Evolutionary conservation across 2,797 vertebrate species (phyloP), one percentile per base, ranked within the genome.

Genomic region (Uromys caudimaculatus): DNA sequence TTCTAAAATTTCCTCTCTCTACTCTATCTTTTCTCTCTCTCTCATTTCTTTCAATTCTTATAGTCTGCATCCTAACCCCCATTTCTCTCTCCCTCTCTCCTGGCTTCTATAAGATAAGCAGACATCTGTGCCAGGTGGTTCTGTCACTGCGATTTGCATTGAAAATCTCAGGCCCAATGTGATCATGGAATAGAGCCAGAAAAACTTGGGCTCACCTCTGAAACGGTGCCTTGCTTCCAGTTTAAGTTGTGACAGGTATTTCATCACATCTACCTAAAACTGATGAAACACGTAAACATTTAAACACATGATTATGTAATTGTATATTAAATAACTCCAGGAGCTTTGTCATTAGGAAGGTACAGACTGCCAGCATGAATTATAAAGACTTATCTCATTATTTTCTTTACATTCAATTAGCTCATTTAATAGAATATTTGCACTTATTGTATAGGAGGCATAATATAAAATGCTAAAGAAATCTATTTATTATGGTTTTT

Each of bases 1-100:
- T n/a, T 47, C 32, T 1, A 3, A 13, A 11, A 35, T 38, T 1
- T 4, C 6, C 14, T 2, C 29, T 27, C 12, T 52, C 19, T 62
- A 23, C 16, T 60, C 19, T 50, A 0, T 19, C 29, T 13, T 62
- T 41, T n/a, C n/a, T 67, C 19, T 67, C 3, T 47, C 56, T 62
- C 78, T 14, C 2, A 9, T 71, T 8, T 10, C 16, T 38, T 44
- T 44, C 13, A 7, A 7, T 29, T 82, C 56, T 27, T 27, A 41
- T n/a, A 58, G 38, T 58, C 35, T 60, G 14, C 54, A 56, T 41
- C 24, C 21, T 14, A 13, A 60, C 27, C 1, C 13, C 24, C 56
- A 41, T 60, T 56, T 83, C 6, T 29, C 23, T 60, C n/a, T 27
- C 17, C 16, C 16, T 47, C 41, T 84, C 29, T 13, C 41, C 41